Conservation (phyloP, 2,888 invertebrate genomes). For the Rutpela maculata region DNA sequence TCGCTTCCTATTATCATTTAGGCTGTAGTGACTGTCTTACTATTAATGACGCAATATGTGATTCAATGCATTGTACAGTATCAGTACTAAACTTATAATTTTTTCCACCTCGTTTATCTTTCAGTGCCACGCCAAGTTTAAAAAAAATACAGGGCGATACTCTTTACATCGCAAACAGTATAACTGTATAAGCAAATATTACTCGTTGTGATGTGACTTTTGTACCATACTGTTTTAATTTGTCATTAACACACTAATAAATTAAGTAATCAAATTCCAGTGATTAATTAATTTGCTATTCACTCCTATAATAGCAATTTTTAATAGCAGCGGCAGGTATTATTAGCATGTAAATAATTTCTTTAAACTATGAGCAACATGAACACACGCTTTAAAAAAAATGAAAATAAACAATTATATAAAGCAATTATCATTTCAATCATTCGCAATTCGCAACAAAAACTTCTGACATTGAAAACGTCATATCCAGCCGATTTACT, state of each 20-base stretch:
- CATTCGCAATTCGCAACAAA: constrained; percentile 31
- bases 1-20: too few species aligned
- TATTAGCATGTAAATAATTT: constrained; percentile 18
- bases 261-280: not conserved
- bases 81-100: too few species aligned
- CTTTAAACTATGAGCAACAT: constrained; percentile 15
- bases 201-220: too few species aligned
- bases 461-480: constrained; percentile 35
- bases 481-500: constrained; percentile 23
- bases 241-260: constrained; percentile 7
- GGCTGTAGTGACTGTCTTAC: too few species aligned
- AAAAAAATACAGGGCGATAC: too few species aligned
- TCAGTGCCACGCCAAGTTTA: too few species aligned
- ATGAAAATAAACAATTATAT: constrained; percentile 29
- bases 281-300: constrained; percentile 9
- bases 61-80: too few species aligned
- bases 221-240: not conserved
- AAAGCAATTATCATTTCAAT: constrained; percentile 34
- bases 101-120: too few species aligned
- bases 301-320: constrained; percentile 1
- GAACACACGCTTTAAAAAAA: constrained; percentile 18
- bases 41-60: too few species aligned
- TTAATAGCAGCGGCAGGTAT: not conserved
- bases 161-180: too few species aligned
- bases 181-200: too few species aligned